Conservation (phyloP, 2,113 vertebrate genomes). For the Austrofundulus limnaeus region DNA sequence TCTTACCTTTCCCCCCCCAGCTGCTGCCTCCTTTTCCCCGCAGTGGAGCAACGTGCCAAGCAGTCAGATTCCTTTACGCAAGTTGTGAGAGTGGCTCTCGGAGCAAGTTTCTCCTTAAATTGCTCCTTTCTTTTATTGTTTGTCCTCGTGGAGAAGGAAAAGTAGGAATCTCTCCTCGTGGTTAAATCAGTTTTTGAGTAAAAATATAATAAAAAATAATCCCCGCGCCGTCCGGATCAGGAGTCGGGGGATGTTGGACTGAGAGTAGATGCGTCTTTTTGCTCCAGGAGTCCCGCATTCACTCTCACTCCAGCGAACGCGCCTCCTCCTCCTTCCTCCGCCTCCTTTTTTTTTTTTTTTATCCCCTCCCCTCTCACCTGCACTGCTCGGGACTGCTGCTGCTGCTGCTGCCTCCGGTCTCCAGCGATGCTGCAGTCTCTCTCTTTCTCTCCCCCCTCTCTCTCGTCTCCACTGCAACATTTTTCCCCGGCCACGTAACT, state of each 20-base stretch:
- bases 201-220: no score
- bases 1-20: constrained; percentile 66
- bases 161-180: constrained; percentile 6
- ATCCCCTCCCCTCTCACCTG: constrained; percentile 82
- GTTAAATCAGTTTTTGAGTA: constrained; percentile 34
- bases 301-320: constrained; percentile 77
- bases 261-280: constrained; percentile 77
- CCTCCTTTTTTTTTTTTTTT: constrained; percentile 73
- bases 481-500: constrained; percentile 79
- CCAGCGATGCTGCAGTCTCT: constrained; percentile 93
- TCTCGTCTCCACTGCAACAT: constrained; percentile 79
- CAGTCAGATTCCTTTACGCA: constrained; percentile 65
- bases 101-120: constrained; percentile 41
- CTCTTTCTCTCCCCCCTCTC: constrained; percentile 68
- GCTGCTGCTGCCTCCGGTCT: constrained; percentile 79
- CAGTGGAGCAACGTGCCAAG: constrained; percentile 78
- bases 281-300: constrained; percentile 87
- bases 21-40: constrained; percentile 54
- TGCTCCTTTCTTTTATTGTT: no score
- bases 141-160: neutral
- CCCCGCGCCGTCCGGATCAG: constrained; percentile 52
- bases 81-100: constrained; percentile 61
- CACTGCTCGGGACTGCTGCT: constrained; percentile 87
- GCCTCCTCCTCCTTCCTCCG: constrained; percentile 70
- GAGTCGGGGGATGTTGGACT: constrained; percentile 64